phyloP scores from a whole-genome alignment of 1,140 invertebrate species.

The Plectrocnemia conspersa region DNA sequence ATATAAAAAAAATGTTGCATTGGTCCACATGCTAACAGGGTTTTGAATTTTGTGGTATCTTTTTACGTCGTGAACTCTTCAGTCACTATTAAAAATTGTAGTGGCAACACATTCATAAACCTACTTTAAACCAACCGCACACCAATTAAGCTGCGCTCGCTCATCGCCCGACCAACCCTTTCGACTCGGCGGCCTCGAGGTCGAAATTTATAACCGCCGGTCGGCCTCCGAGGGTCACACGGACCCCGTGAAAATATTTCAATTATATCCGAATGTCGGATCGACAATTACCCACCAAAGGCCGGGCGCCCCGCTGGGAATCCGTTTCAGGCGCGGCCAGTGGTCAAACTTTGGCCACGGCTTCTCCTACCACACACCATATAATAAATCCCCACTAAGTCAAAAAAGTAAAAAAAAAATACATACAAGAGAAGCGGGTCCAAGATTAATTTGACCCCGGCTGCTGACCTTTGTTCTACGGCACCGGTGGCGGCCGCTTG shows the following conservation, averaged over 20 bases:
- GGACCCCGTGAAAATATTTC: constrained; percentile 13
- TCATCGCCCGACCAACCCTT: too few species aligned
- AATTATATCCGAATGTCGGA: constrained; percentile 17
- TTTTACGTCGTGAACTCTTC: too few species aligned
- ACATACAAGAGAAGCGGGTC: constrained; percentile 12
- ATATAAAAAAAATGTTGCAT: too few species aligned
- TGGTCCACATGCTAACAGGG: too few species aligned
- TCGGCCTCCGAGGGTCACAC: too few species aligned
- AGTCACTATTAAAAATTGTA: too few species aligned
- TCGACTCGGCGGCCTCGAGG: too few species aligned
- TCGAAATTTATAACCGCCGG: too few species aligned
- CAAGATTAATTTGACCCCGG: constrained; percentile 35
- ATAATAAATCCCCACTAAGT: constrained; percentile 30
- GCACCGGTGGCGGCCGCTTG: background rate
- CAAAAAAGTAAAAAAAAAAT: constrained; percentile 8
- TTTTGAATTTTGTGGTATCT: too few species aligned
- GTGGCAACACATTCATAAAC: too few species aligned
- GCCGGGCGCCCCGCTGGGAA: constrained; percentile 24
- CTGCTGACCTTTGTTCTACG: constrained; percentile 23
- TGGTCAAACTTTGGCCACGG: background rate
- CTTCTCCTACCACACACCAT: constrained; percentile 24
- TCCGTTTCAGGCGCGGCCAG: constrained; percentile 17
- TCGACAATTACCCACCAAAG: constrained; percentile 22
- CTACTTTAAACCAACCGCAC: too few species aligned
- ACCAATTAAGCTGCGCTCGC: too few species aligned